phyloP scores from a whole-genome alignment of 64 coral and sea anemone genomes.

The Montipora capricornis region DNA sequence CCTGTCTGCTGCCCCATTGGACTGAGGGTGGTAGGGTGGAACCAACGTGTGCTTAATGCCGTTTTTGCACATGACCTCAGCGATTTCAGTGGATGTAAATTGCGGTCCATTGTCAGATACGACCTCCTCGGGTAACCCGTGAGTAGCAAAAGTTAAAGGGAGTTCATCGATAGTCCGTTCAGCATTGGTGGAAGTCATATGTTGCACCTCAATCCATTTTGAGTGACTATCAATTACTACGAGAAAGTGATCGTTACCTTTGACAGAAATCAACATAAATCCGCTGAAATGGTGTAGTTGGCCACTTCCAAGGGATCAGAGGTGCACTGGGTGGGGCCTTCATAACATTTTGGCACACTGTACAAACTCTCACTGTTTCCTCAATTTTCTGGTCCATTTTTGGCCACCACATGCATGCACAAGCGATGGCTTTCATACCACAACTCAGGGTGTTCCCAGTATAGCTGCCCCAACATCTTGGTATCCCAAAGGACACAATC shows the following conservation, averaged over 20 bases:
- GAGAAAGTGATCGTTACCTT: no score
- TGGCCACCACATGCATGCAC: no score
- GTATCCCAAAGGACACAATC: slow-evolving; percentile 25
- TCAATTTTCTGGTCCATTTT: no score
- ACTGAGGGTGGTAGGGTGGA: slow-evolving; percentile 58
- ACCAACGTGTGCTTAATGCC: slow-evolving; percentile 53
- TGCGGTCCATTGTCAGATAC: slow-evolving; percentile 44
- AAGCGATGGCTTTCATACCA: no score
- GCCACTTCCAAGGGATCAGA: no score
- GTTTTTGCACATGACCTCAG: slow-evolving; percentile 23
- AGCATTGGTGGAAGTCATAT: slow-evolving; percentile 29
- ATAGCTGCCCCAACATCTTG: slow-evolving; percentile 41
- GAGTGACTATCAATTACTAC: no score
- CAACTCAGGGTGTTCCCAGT: slow-evolving; percentile 20
- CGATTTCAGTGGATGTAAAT: slow-evolving; percentile 7
- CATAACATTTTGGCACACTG: no score
- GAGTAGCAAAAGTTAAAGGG: slow-evolving; percentile 35
- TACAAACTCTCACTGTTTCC: no score
- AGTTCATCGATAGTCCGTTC: slow-evolving; percentile 46
- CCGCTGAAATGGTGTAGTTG: no score
- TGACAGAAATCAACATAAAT: no score
- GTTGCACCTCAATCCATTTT: not conserved
- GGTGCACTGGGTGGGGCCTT: no score
- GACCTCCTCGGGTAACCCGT: slow-evolving; percentile 48
- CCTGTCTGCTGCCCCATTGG: no score